Percentiles rank a stretch among this genome's conserved stretches.
These are phyloP conservation scores for Dryadula phaetusa DNA, from an alignment of 2,888 invertebrate species.

Conservation along the genomic window DNA sequence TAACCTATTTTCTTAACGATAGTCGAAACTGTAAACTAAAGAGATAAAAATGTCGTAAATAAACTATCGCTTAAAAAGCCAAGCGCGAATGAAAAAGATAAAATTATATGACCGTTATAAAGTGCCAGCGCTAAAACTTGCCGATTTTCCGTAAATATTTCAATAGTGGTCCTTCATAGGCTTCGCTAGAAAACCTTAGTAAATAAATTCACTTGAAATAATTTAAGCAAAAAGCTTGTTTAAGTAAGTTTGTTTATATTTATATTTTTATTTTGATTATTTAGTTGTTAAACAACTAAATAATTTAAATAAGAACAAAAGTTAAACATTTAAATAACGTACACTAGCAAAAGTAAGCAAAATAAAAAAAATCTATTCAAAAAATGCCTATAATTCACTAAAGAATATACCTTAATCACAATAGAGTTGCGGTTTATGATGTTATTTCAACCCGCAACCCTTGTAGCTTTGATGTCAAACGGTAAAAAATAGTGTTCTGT, in stretches of 20 bases:
- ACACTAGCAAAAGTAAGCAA: too few relatives aligned
- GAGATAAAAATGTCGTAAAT: constrained; percentile 31
- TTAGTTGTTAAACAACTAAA: too few relatives aligned
- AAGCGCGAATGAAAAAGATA: constrained; percentile 36
- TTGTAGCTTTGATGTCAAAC: constrained; percentile 38
- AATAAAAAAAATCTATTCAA: too few relatives aligned
- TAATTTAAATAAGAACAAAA: too few relatives aligned
- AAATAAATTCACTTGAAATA: too few relatives aligned
- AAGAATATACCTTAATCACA: constrained; percentile 17
- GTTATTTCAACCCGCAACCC: constrained; percentile 45
- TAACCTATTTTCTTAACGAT: constrained; percentile 2
- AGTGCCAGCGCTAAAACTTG: constrained; percentile 34
- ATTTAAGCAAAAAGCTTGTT: too few relatives aligned
- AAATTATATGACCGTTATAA: constrained; percentile 40
- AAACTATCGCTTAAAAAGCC: constrained; percentile 34
- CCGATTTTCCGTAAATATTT: constrained; percentile 38
- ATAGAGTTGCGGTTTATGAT: constrained; percentile 44
- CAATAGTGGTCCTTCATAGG: constrained; percentile 13
- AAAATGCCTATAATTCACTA: constrained; percentile 11
- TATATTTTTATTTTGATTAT: too few relatives aligned
- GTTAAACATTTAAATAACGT: too few relatives aligned
- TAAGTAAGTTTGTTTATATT: too few relatives aligned
- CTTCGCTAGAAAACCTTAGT: not conserved
- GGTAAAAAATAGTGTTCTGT: constrained; percentile 20
- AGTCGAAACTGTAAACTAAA: constrained; percentile 6